Percentiles rank a stretch among this genome's conserved stretches.
phyloP scores from a whole-genome alignment of 2,888 invertebrate genomes.

The Clepsis dumicolana region DNA sequence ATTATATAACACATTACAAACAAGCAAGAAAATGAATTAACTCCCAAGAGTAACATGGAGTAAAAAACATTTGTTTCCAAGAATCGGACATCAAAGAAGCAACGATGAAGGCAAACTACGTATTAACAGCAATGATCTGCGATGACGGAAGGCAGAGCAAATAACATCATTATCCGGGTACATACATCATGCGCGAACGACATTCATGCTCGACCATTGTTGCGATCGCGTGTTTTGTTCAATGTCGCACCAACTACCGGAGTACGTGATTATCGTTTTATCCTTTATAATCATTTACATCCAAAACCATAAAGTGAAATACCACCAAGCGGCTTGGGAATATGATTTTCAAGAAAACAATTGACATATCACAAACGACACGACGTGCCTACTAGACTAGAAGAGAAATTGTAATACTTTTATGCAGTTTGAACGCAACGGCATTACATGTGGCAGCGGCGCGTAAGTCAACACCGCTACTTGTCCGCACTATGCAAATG shows the following conservation, averaged over 20 bases:
- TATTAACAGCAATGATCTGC: conserved; percentile 58
- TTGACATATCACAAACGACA: conserved; percentile 32
- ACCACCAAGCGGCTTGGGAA: background rate
- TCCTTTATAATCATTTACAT: conserved; percentile 18
- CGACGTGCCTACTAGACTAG: conserved; percentile 44
- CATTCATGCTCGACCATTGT: conserved; percentile 77
- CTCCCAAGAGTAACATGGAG: background rate
- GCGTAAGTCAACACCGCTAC: conserved; percentile 77
- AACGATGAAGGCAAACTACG: conserved; percentile 43
- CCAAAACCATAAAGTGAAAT: conserved; percentile 4
- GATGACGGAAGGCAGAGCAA: conserved; percentile 78
- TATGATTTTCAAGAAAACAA: conserved; percentile 22
- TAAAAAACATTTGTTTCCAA: conserved; percentile 23
- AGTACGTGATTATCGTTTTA: conserved; percentile 36
- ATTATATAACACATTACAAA: background rate
- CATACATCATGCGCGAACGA: conserved; percentile 58
- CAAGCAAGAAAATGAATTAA: background rate
- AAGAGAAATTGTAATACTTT: conserved; percentile 59
- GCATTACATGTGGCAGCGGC: conserved; percentile 66
- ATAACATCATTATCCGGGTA: conserved; percentile 79
- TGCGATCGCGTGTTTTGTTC: conserved; percentile 73
- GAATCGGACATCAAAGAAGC: conserved; percentile 42
- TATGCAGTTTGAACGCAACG: conserved; percentile 60
- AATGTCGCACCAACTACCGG: conserved; percentile 73
- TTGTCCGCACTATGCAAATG: conserved; percentile 82